These are phyloP conservation scores for Nothocercus nigrocapillus DNA, from an alignment of 2,113 vertebrate genomes.

Conservation along the genomic window DNA sequence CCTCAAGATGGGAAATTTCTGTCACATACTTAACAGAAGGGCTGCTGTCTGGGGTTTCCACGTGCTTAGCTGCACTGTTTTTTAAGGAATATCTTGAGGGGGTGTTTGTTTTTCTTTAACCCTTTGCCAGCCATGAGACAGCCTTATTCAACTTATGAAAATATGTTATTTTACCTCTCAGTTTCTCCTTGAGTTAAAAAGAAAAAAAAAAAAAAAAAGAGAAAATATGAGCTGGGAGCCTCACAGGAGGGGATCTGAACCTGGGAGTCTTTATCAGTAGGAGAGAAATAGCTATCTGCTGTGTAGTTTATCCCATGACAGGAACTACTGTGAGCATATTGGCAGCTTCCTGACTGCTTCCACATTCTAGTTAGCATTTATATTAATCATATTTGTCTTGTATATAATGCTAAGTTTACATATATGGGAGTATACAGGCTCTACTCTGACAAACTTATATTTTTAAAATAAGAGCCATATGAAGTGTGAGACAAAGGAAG, in stretches of 20 bases:
- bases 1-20: conserved; percentile 67
- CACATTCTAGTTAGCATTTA: neutral
- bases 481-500: neutral
- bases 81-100: conserved; percentile 46
- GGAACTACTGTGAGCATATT: neutral
- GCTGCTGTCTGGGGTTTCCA: conserved; percentile 33
- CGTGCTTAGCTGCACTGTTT: conserved; percentile 48
- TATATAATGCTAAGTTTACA: neutral
- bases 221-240: accelerated
- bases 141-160: neutral
- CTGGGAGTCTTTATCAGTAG: neutral
- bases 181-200: neutral
- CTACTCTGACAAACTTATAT: neutral
- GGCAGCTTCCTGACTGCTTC: neutral
- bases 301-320: neutral
- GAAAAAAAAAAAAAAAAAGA: neutral
- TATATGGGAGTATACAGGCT: neutral
- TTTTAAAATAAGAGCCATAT: neutral
- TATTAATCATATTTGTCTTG: neutral
- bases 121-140: neutral
- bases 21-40: conserved; percentile 64
- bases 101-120: conserved; percentile 62
- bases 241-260: neutral
- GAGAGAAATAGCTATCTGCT: neutral
- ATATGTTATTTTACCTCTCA: neutral